These are phyloP conservation scores for Todiramphus chloris DNA, from an alignment of 2,113 vertebrate genomes.

Conservation along the genomic window DNA sequence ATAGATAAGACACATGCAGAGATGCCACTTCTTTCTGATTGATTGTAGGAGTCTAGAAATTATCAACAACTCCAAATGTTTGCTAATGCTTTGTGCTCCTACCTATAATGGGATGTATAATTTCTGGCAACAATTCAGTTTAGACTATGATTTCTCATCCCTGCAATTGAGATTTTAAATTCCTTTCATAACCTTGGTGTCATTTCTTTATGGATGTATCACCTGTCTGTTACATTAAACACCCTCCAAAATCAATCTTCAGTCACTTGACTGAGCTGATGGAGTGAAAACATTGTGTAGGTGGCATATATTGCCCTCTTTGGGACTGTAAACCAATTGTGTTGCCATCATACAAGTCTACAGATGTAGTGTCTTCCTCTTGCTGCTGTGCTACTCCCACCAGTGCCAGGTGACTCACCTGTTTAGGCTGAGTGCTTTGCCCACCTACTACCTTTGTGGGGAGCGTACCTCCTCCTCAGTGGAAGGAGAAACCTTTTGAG, in stretches of 20 bases:
- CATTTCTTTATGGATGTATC: neutral
- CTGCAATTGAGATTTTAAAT: neutral
- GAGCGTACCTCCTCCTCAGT: neutral
- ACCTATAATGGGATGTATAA: neutral
- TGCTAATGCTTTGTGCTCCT: neutral
- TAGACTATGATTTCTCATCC: neutral
- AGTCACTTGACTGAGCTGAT: neutral
- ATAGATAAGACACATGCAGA: neutral
- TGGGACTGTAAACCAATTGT: neutral
- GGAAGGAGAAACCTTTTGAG: neutral
- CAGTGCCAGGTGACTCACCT: neutral
- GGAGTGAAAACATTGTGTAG: neutral
- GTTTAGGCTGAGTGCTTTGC: neutral
- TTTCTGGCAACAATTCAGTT: neutral
- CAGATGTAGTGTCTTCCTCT: neutral
- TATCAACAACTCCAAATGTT: neutral
- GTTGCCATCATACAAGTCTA: neutral
- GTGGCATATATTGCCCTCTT: neutral
- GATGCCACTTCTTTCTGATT: neutral
- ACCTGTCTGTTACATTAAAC: neutral
- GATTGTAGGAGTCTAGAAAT: neutral
- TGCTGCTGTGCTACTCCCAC: neutral
- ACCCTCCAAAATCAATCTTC: neutral
- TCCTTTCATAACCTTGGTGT: neutral
- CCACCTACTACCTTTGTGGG: neutral